Evolutionary conservation across 2,888 invertebrate species (phyloP).

Genomic region (Aethes cnicana): DNA sequence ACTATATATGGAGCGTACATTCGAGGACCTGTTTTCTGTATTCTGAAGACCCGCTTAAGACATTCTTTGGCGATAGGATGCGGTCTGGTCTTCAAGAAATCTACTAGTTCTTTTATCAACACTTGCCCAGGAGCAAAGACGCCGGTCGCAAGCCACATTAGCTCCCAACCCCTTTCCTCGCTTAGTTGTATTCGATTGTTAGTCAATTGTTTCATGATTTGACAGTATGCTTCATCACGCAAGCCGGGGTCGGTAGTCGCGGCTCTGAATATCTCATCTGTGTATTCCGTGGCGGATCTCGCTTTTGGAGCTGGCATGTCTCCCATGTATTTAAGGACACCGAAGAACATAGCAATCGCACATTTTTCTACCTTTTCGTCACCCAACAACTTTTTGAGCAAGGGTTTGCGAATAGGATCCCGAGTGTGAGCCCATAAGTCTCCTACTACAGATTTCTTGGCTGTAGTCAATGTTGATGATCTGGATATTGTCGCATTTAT

Average conservation of each 20-base stretch:
- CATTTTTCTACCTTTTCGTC: conserved; percentile 88
- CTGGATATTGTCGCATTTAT: conserved; percentile 81
- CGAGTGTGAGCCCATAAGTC: conserved; percentile 92
- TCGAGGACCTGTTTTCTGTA: conserved; percentile 87
- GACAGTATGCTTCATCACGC: conserved; percentile 95
- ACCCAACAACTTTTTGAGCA: conserved; percentile 88
- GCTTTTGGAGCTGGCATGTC: conserved; percentile 93
- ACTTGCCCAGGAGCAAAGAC: conserved; percentile 90
- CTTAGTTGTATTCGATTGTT: conserved; percentile 92
- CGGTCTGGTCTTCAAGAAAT: conserved; percentile 88
- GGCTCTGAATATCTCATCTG: conserved; percentile 92
- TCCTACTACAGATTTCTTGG: conserved; percentile 84
- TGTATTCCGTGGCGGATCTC: conserved; percentile 90
- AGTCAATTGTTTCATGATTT: conserved; percentile 96
- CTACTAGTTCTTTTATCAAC: conserved; percentile 88
- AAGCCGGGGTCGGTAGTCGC: conserved; percentile 89
- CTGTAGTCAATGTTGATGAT: conserved; percentile 85
- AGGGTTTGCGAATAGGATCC: conserved; percentile 91
- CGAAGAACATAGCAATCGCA: conserved; percentile 88
- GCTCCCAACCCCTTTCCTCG: conserved; percentile 96
- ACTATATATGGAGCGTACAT: conserved; percentile 94
- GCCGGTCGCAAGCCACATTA: conserved; percentile 95
- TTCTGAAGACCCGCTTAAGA: conserved; percentile 89
- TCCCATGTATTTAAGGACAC: conserved; percentile 91
- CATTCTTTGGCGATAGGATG: conserved; percentile 92